phyloP scores from a whole-genome alignment of 2,113 vertebrate genomes.

The Lophotis ruficrista region DNA sequence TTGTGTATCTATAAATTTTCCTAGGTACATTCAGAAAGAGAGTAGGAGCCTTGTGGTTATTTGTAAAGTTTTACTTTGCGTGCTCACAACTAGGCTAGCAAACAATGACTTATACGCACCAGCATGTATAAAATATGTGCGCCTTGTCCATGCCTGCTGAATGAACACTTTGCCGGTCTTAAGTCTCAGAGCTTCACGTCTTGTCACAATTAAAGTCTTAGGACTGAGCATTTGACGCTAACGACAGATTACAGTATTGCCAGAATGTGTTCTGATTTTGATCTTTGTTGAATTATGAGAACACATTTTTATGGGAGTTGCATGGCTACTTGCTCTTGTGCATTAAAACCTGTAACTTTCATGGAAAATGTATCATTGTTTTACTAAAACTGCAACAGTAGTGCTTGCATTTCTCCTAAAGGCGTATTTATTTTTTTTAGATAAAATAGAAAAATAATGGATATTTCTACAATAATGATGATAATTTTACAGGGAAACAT shows the following conservation, averaged over 20 bases:
- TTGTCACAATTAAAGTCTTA: conserved; percentile 76
- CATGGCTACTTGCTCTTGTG: neutral
- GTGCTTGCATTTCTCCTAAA: neutral
- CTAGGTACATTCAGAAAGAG: neutral
- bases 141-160: conserved; percentile 74
- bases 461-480: neutral
- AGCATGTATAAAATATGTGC: conserved; percentile 72
- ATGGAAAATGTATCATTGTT: neutral
- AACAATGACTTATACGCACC: conserved; percentile 59
- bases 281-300: conserved; percentile 1
- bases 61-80: neutral
- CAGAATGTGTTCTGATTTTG: conserved; percentile 37
- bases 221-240: conserved; percentile 58
- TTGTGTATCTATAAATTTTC: neutral
- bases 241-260: conserved; percentile 39
- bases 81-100: conserved; percentile 26
- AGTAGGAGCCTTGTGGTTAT: neutral
- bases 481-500: neutral
- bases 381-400: neutral
- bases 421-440: neutral
- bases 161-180: conserved; percentile 33
- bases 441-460: neutral
- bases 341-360: neutral
- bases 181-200: conserved; percentile 29
- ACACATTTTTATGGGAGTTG: neutral